These are phyloP conservation scores for Cepaea nemoralis DNA, from an alignment of 1,140 invertebrate genomes.

Conservation along the genomic window DNA sequence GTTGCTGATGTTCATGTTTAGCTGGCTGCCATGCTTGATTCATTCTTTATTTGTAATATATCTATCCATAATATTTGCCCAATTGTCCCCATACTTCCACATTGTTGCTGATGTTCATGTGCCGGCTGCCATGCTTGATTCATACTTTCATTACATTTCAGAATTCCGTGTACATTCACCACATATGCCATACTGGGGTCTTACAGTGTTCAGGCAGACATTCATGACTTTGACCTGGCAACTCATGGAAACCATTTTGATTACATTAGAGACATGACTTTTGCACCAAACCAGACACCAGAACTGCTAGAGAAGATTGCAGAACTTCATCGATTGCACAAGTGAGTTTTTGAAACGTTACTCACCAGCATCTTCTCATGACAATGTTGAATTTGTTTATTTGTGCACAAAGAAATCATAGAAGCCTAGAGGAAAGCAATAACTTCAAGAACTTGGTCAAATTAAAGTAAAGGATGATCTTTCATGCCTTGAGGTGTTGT, in stretches of 20 bases:
- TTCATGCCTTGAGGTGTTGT: too few species aligned
- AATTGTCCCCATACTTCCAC: too few species aligned
- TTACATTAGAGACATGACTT: slow-evolving; percentile 91
- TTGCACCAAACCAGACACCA: slow-evolving; percentile 83
- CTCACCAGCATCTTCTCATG: too few species aligned
- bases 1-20: too few species aligned
- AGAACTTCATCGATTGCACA: slow-evolving; percentile 94
- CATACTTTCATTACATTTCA: slow-evolving; percentile 61
- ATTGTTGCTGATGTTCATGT: too few species aligned
- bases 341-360: slow-evolving; percentile 77
- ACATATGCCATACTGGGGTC: slow-evolving; percentile 96
- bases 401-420: background rate
- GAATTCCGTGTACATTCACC: slow-evolving; percentile 95
- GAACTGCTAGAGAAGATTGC: slow-evolving; percentile 94
- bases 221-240: slow-evolving; percentile 92
- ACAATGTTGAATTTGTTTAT: background rate
- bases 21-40: too few species aligned
- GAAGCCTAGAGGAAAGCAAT: too few species aligned
- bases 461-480: too few species aligned
- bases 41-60: too few species aligned
- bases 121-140: too few species aligned
- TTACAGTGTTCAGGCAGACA: slow-evolving; percentile 96
- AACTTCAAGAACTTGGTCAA: too few species aligned
- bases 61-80: too few species aligned
- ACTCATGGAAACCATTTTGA: slow-evolving; percentile 76